Conservation (phyloP, 2,113 vertebrate species). For the Bolborhynchus lineola region DNA sequence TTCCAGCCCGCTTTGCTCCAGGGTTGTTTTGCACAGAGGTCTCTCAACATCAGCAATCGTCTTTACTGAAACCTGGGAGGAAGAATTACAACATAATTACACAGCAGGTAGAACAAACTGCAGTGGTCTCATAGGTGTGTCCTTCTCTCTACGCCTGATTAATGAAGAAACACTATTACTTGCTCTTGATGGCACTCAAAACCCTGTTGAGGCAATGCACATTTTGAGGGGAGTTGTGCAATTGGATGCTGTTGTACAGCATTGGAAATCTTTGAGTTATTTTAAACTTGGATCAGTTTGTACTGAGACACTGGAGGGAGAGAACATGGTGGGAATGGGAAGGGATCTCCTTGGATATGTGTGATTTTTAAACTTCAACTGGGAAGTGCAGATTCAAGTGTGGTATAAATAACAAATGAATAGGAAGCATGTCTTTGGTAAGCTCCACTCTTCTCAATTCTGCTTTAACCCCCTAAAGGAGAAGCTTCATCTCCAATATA, state of each 20-base stretch:
- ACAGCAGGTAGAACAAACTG: background rate
- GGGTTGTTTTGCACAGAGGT: background rate
- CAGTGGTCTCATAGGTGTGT: background rate
- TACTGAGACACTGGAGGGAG: background rate
- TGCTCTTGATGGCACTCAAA: background rate
- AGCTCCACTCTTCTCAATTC: background rate
- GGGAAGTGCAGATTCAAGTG: accelerated
- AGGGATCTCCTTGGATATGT: background rate
- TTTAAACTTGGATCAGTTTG: background rate
- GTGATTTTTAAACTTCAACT: background rate
- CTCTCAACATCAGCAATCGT: background rate
- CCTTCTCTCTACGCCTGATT: background rate
- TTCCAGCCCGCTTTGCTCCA: background rate
- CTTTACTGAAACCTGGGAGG: background rate
- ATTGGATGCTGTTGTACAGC: background rate
- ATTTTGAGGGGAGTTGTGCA: background rate
- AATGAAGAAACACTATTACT: accelerated
- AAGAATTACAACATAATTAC: background rate
- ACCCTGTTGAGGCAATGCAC: accelerated
- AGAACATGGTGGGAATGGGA: background rate
- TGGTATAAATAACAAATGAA: background rate
- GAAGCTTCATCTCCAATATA: background rate
- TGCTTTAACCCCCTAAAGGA: background rate
- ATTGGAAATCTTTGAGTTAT: background rate
- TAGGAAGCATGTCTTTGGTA: background rate